These are phyloP conservation scores for Muscicapa adusta DNA, from an alignment of 2,113 vertebrate species.

Conservation along the genomic window DNA sequence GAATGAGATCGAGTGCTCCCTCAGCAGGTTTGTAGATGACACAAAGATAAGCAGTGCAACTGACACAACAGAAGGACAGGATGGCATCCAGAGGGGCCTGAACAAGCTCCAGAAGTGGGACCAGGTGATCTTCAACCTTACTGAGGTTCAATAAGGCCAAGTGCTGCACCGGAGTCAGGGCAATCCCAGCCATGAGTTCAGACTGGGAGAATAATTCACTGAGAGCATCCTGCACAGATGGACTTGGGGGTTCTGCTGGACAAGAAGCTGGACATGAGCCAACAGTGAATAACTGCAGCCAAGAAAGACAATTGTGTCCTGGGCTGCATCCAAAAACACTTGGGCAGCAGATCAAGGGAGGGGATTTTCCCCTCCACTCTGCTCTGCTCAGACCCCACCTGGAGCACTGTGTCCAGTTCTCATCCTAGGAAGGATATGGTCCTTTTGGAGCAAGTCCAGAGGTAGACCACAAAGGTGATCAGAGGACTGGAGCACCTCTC, in stretches of 20 bases:
- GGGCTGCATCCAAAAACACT: background rate
- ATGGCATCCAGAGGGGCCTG: background rate
- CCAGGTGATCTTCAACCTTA: background rate
- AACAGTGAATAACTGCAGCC: background rate
- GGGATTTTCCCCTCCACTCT: background rate
- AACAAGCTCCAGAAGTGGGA: background rate
- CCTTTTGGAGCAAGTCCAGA: background rate
- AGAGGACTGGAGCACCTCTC: background rate
- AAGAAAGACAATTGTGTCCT: background rate
- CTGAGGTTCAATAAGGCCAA: background rate
- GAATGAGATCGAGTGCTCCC: background rate
- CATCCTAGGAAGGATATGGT: background rate
- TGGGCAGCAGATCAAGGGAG: background rate
- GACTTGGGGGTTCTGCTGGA: background rate
- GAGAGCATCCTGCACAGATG: background rate
- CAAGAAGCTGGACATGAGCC: background rate
- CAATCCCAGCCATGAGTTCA: background rate
- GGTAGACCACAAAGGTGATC: background rate
- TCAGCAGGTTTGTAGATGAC: background rate
- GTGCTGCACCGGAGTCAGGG: fast-evolving
- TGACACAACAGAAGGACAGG: background rate
- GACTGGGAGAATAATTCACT: background rate
- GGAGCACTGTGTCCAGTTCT: background rate
- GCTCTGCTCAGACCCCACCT: background rate
- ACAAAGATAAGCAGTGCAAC: background rate